Evolutionary conservation across 2,888 invertebrate genomes (phyloP), one percentile per base, ranked within the genome.

Genomic region (Ferrisia virgata): DNA sequence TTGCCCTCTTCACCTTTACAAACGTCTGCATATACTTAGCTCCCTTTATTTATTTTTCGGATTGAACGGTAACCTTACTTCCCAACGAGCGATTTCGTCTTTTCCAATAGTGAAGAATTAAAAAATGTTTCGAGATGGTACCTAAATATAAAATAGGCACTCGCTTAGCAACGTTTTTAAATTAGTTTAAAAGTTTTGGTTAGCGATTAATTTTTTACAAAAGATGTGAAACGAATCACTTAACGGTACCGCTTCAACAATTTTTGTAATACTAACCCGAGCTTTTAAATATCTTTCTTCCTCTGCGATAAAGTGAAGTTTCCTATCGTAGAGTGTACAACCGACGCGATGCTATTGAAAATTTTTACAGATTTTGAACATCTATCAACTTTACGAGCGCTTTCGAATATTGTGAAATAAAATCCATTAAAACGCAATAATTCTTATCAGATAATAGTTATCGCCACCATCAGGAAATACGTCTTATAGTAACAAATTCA

Each of bases 11-110:
- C 13, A 33, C 31, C 69, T 31, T 69, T 15, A 13, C 15, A 1
- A 33, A n/a, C 31, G 28, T 69, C 28, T 11, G 25, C 18, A 53
- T 9, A n/a, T n/a, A n/a, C n/a, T 13, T 13, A 31, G 15, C 69
- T 31, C 69, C 69, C 69, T 69, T 31, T 69, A n/a, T 69, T 69
- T 69, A 69, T 69, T 69, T 69, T 69, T 31, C 31, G 69, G 69
- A 69, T 69, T 69, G 31, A 53, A 53, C 64, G 25, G 2, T 0
- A 25, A 64, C 28, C 5, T 28, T 25, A 25, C 13, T 64, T 64
- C n/a, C 6, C 6, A 5, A 69, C 1, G 28, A 69, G 31, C 15
- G n/a, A n/a, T n/a, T 28, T 1, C 31, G 31, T 8, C 53, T 22
- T 6, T 22, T 53, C 22, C 53, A 53, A 53, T 31, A 33, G 28